Evolutionary conservation across 2,113 vertebrate species (phyloP).

Genomic region (Phrynocephalus versicolor): DNA sequence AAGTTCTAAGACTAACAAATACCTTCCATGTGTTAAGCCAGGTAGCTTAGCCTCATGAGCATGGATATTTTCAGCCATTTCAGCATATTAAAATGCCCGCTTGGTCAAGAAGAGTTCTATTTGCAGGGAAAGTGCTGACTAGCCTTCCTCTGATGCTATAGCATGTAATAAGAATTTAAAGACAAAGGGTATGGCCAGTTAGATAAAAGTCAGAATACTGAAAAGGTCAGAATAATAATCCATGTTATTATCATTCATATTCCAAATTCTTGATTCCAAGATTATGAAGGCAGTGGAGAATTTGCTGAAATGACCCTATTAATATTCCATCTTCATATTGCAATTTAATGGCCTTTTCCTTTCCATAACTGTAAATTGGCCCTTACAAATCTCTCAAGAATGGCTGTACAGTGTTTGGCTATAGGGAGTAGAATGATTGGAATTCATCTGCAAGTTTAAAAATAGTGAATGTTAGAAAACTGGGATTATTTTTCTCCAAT

Average conservation of each 20-base stretch:
- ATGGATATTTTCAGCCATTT: not conserved
- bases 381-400: constrained; percentile 18
- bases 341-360: constrained; percentile 1
- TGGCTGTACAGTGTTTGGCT: not conserved
- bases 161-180: constrained; percentile 15
- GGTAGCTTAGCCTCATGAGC: not conserved
- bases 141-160: not conserved
- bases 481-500: not conserved
- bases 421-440: not conserved
- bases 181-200: not conserved
- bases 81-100: not conserved
- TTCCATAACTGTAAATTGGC: not conserved
- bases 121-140: not conserved
- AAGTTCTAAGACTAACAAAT: not conserved
- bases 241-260: constrained; percentile 12
- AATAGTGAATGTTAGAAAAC: not conserved
- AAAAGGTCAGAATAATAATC: constrained; percentile 40
- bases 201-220: constrained; percentile 24
- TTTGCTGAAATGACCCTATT: constrained; percentile 25
- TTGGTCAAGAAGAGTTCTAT: constrained; percentile 8
- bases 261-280: constrained; percentile 2
- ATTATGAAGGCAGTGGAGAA: constrained; percentile 17
- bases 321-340: constrained; percentile 19
- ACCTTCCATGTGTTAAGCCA: not conserved
- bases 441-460: not conserved